These are phyloP conservation scores for Trialeurodes vaporariorum DNA, from an alignment of 1,140 invertebrate species.

Conservation along the genomic window DNA sequence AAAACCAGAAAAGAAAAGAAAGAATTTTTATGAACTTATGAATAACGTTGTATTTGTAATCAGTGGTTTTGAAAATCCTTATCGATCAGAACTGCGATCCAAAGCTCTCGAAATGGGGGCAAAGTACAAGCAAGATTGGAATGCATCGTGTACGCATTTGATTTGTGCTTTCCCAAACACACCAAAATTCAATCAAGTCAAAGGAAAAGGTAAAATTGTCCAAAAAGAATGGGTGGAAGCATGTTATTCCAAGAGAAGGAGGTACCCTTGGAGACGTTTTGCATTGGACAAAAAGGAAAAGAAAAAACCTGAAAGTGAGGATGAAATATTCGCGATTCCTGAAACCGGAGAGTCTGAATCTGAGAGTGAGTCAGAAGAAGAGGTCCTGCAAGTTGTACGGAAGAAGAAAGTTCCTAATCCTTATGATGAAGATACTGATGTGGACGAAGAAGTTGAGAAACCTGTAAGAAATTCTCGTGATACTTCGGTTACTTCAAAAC, in stretches of 20 bases:
- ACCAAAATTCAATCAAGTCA: constrained; percentile 68
- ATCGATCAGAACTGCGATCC: constrained; percentile 49
- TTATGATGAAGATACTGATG: constrained; percentile 21
- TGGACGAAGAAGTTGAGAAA: constrained; percentile 10
- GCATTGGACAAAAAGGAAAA: constrained; percentile 40
- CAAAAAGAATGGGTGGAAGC: constrained; percentile 63
- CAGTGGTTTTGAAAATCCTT: constrained; percentile 78
- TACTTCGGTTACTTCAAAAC: not conserved
- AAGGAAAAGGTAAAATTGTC: constrained; percentile 52
- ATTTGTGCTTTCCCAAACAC: constrained; percentile 84
- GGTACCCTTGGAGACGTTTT: constrained; percentile 56
- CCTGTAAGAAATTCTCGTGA: not conserved
- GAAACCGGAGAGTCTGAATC: constrained; percentile 42
- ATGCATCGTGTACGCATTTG: constrained; percentile 60
- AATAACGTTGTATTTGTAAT: constrained; percentile 60
- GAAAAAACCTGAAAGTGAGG: constrained; percentile 37
- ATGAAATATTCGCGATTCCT: constrained; percentile 35
- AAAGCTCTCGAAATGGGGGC: constrained; percentile 67
- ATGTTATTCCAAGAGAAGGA: constrained; percentile 46
- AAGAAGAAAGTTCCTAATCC: not conserved
- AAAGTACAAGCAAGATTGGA: constrained; percentile 63
- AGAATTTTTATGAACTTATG: constrained; percentile 42
- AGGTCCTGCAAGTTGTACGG: not conserved
- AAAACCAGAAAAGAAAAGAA: constrained; percentile 15
- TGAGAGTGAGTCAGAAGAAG: not conserved